phyloP scores from a whole-genome alignment of 1,140 invertebrate genomes.

The Camponotus floridanus region DNA sequence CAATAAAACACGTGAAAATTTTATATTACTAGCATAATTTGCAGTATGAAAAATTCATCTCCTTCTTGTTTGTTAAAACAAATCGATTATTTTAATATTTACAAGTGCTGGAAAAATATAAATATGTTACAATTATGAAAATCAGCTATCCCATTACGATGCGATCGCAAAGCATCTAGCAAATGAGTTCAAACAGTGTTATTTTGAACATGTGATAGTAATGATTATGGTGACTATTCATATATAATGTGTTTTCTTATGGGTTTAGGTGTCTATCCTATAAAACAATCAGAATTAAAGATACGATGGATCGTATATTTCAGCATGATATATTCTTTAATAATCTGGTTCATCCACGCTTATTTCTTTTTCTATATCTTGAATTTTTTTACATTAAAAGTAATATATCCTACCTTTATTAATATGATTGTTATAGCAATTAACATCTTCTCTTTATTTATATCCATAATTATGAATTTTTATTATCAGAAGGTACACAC shows the following conservation, averaged over 20 bases:
- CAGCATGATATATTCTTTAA: neutral
- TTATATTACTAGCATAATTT: neutral
- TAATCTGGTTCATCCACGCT: neutral
- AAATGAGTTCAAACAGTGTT: neutral
- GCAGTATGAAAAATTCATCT: neutral
- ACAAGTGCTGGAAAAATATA: neutral
- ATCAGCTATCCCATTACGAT: neutral
- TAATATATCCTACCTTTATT: neutral
- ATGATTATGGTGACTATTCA: slow-evolving; percentile 9
- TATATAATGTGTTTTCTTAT: neutral
- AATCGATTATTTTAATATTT: neutral
- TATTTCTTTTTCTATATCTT: neutral
- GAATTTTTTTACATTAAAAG: neutral
- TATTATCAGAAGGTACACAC: slow-evolving; percentile 20
- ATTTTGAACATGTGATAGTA: neutral
- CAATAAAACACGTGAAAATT: neutral
- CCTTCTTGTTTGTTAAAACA: neutral
- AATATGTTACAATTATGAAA: neutral
- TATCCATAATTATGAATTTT: neutral
- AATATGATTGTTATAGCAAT: neutral
- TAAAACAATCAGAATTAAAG: neutral
- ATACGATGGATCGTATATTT: neutral
- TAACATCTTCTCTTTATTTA: neutral
- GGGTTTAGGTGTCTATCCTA: slow-evolving; percentile 7
- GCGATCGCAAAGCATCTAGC: neutral